These are phyloP conservation scores for Mus minutoides DNA, from an alignment of 2,797 vertebrate genomes.

Conservation along the genomic window DNA sequence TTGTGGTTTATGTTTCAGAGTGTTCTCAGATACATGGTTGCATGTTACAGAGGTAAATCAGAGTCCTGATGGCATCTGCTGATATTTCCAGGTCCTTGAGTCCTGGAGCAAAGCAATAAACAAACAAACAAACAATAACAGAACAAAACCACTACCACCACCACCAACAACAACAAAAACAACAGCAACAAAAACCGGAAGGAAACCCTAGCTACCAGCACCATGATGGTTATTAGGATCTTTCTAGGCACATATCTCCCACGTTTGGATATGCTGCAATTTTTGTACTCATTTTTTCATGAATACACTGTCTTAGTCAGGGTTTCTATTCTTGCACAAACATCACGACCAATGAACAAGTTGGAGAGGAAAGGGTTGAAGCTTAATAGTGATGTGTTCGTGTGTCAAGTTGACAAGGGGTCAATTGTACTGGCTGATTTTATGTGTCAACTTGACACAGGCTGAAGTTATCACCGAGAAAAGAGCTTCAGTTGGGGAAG, in stretches of 20 bases:
- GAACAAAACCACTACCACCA: background rate
- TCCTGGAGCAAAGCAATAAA: background rate
- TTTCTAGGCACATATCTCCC: background rate
- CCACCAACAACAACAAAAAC: background rate
- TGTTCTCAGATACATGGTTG: background rate
- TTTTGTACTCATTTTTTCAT: background rate
- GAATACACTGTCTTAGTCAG: background rate
- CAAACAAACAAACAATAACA: background rate
- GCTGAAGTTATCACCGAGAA: too few relatives aligned
- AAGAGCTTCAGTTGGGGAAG: too few relatives aligned
- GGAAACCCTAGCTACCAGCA: background rate
- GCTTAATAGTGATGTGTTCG: too few relatives aligned
- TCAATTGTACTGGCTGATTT: too few relatives aligned
- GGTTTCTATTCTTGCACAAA: too few relatives aligned
- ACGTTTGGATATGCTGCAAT: background rate
- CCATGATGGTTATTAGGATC: background rate
- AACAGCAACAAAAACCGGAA: background rate
- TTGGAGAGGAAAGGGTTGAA: too few relatives aligned
- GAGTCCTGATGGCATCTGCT: background rate
- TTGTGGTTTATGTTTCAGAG: background rate
- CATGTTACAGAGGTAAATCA: background rate
- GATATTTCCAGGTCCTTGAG: background rate
- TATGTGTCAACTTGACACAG: too few relatives aligned
- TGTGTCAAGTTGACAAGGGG: too few relatives aligned
- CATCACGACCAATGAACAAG: too few relatives aligned